These are phyloP conservation scores for Smutsia temminckii DNA, from an alignment of 2,797 vertebrate species.

Conservation along the genomic window DNA sequence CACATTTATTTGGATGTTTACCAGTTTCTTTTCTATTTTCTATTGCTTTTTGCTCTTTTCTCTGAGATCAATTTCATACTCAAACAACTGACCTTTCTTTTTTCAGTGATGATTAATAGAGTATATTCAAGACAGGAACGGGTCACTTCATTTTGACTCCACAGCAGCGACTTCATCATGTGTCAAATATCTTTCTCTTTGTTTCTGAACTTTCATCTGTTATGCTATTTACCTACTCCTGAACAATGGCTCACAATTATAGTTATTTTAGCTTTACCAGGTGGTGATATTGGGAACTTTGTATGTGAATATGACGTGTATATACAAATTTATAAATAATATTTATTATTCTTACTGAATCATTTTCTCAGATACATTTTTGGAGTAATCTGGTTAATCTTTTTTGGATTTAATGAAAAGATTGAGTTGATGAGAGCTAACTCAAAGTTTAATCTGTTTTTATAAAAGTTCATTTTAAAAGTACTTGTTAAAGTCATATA, in stretches of 20 bases:
- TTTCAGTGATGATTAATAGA: not conserved
- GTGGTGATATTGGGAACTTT: not conserved
- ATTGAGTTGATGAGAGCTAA: not conserved
- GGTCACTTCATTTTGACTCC: not conserved
- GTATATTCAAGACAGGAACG: not conserved
- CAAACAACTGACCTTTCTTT: not conserved
- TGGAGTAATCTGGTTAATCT: not conserved
- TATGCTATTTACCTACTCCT: not conserved
- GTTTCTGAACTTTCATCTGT: not conserved
- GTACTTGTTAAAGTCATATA: not conserved
- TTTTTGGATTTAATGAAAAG: not conserved
- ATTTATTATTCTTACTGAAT: not conserved
- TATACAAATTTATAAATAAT: not conserved
- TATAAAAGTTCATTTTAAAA: not conserved
- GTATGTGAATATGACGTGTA: not conserved
- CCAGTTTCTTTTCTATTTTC: not conserved
- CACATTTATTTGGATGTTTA: not conserved
- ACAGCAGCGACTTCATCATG: not conserved
- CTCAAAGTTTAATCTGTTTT: not conserved
- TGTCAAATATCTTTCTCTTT: not conserved
- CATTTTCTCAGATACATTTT: not conserved
- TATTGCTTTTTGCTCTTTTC: not conserved
- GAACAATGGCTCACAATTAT: not conserved
- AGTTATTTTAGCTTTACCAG: not conserved
- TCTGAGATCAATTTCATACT: not conserved